Evolutionary conservation across 2,113 vertebrate species (phyloP), one percentile per base, ranked within the genome.

Genomic region (Enhydra lutris): DNA sequence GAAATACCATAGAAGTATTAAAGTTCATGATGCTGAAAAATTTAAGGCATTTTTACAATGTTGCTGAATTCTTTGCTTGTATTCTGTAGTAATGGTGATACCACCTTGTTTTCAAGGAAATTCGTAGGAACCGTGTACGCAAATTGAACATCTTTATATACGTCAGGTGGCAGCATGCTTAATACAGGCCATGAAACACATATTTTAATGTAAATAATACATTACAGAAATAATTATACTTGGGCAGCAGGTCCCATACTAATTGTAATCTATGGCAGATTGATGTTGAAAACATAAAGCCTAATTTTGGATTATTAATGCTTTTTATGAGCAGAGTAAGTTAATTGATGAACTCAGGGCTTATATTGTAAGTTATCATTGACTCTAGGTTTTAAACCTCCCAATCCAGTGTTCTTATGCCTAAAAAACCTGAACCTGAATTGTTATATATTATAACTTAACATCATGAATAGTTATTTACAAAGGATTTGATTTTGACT

Each of bases 251-350:
- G 23, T 92, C 12, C 10, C 13, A 7, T 85, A 61, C 34, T 52
- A 31, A 65, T 63, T 92, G 11, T 67, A 89, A 92, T 91, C 39
- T 86, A 6, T 87, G 83, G 50, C 63, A 94, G 23, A 87, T 90
- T 94, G 59, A 31, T 90, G 23, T 96, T 90, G 50, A 93, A 94
- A 95, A 80, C 71, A 78, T 50, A 63, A 39, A 63, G 12, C 29
- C 45, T 50, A 20, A 42, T 71, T 93, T 65, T 69, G 50, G 47
- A 88, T 55, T 74, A 4, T 76, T n/a, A 85, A 21, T 69, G 45
- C 8, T 86, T 83, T 84, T 89, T 59, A 29, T 55, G 47, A 76
- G 39, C 59, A n/a, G 47, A 85, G 63, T 80, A 55, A 83, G 39
- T 89, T 91, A 63, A 61, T 78, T 76, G n/a, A 63, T 20, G 20